phyloP scores from a whole-genome alignment of 2,113 vertebrate genomes.

The Siniperca knerii region DNA sequence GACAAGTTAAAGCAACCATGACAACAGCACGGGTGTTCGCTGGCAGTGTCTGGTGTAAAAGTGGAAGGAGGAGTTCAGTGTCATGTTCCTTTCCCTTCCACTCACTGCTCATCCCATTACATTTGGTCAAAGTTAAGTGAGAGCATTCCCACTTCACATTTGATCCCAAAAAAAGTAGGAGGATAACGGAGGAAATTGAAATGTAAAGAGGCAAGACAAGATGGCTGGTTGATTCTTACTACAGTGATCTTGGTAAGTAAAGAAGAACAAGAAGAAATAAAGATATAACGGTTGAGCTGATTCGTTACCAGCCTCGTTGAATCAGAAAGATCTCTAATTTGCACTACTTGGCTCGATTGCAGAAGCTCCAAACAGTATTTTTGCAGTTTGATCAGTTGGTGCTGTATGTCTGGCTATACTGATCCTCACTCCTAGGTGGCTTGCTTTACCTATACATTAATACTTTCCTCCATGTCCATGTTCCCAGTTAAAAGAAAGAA shows the following conservation, averaged over 20 bases:
- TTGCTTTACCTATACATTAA: constrained; percentile 1
- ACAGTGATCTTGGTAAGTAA: background rate
- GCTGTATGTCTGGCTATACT: background rate
- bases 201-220: constrained; percentile 7
- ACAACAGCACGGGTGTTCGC: constrained; percentile 30
- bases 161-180: constrained; percentile 16
- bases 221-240: constrained; percentile 28
- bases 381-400: constrained; percentile 3
- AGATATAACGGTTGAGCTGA: background rate
- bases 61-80: constrained; percentile 33
- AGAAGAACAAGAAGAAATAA: background rate
- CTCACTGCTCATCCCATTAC: constrained; percentile 33
- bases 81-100: constrained; percentile 8
- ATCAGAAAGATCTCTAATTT: constrained; percentile 27
- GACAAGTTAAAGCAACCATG: constrained; percentile 45
- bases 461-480: constrained; percentile 10
- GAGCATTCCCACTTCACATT: constrained; percentile 56
- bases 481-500: constrained; percentile 23
- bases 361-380: constrained; percentile 14
- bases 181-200: constrained; percentile 15
- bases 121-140: constrained; percentile 37
- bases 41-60: constrained; percentile 28
- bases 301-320: constrained; percentile 9
- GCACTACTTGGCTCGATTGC: background rate
- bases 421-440: constrained; percentile 52